Base-by-base conservation (phyloP, 2,113 vertebrate species). In the Passer domesticus region DNA sequence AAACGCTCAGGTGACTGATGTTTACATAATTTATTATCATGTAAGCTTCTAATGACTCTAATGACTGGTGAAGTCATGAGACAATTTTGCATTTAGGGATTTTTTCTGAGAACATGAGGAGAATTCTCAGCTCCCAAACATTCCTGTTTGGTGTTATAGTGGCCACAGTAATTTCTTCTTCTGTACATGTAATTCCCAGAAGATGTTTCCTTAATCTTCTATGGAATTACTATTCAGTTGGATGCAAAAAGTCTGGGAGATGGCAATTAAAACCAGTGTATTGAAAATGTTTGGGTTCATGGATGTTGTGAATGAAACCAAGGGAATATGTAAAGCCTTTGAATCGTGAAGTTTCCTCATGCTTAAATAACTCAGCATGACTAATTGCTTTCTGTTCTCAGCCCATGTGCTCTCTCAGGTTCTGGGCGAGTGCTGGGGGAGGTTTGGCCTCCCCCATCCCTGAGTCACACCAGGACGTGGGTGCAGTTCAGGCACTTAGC, bases 231-330 rank as follows among this genome's bases (percentile, higher is more conserved):
- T 83, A 8, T 78, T 94, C 55, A 44, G 37, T 49, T 80, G 46
- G 35, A 58, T 80, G 68, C 53, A 69, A n/a, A 83, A 95, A 83
- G 62, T 19, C 86, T 63, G 72, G 74, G 84, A 92, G 81, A 69
- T 73, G 50, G 56, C 64, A 52, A 37, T 41, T 88, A n/a, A 83
- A 88, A 13, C 8, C 18, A 67, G 24, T 15, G 15, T 55, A 67
- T 79, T 74, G 67, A 77, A 88, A 69, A 31, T 41, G 30, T 63
- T 92, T 55, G 70, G 52, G 63, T 87, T 70, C 77, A 31, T 81
- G 74, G 73, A 70, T 86, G n/a, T 92, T 79, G 84, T 85, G 90
- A 92, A 80, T 90, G 84, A 95, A 96, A 83, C 46, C 55, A 28
- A 81, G 37, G 41, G 67, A 83, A 72, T 77, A 89, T 46, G 60